Conservation (phyloP, 2,888 invertebrate species). For the Ophion obscuratus region DNA sequence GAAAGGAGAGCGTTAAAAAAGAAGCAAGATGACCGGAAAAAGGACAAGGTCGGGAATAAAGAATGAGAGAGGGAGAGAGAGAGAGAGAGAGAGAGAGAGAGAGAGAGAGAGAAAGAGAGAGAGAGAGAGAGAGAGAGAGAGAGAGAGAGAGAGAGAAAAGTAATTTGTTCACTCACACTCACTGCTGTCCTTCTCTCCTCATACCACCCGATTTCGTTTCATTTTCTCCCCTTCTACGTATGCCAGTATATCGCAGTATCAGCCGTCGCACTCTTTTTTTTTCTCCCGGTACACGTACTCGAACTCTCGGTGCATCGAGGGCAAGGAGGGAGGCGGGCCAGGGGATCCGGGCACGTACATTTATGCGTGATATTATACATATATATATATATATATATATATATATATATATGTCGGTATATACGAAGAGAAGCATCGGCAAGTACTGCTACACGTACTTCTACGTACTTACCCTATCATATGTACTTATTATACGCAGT, state of each 20-base stretch:
- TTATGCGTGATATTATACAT: not conserved
- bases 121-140: constrained; percentile 1
- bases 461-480: constrained; percentile 46
- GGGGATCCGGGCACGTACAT: constrained; percentile 8
- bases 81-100: constrained; percentile 8
- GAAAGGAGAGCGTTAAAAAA: constrained; percentile 1
- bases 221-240: constrained; percentile 49
- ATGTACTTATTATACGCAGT: constrained; percentile 49
- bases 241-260: constrained; percentile 35
- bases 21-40: not conserved
- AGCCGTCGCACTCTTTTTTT: not conserved
- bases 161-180: constrained; percentile 57
- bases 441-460: constrained; percentile 54
- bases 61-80: not conserved
- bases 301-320: constrained; percentile 36
- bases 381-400: not conserved
- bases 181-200: constrained; percentile 29
- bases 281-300: constrained; percentile 39
- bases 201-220: constrained; percentile 33
- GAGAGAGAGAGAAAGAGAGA: not conserved
- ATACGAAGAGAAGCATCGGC: constrained; percentile 33
- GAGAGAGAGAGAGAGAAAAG: constrained; percentile 22
- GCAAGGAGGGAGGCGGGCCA: not conserved
- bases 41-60: not conserved
- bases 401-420: not conserved